These are phyloP conservation scores for Drepana falcataria DNA, from an alignment of 2,888 invertebrate genomes.

Conservation along the genomic window DNA sequence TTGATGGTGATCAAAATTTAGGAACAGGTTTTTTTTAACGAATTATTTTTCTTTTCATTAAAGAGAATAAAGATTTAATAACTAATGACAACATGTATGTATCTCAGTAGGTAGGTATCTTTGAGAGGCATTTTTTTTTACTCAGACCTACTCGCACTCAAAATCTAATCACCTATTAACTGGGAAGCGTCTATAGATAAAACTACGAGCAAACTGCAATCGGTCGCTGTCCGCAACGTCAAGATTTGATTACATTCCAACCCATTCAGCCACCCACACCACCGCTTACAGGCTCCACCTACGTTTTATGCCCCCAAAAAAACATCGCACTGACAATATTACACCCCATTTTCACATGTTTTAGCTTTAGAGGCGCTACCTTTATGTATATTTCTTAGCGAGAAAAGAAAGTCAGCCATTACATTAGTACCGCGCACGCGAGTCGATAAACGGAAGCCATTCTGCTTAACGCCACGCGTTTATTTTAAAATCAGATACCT, in stretches of 20 bases:
- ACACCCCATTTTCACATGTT: constrained; percentile 18
- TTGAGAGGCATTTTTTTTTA: too few relatives aligned
- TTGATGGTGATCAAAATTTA: too few relatives aligned
- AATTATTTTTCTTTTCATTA: too few relatives aligned
- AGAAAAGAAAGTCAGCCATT: constrained; percentile 74
- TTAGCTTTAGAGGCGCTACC: constrained; percentile 21
- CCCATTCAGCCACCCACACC: constrained; percentile 47
- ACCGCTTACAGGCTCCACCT: constrained; percentile 34
- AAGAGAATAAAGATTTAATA: too few relatives aligned
- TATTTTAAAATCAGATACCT: constrained; percentile 20
- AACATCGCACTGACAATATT: constrained; percentile 25
- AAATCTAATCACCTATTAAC: too few relatives aligned
- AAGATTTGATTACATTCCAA: constrained; percentile 46
- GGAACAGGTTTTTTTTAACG: too few relatives aligned
- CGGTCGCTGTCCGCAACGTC: constrained; percentile 25
- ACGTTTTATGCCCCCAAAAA: background rate
- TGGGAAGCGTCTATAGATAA: too few relatives aligned
- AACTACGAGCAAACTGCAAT: constrained; percentile 17
- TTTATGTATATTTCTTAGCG: constrained; percentile 35
- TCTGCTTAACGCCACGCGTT: constrained; percentile 63
- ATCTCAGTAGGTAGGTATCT: too few relatives aligned
- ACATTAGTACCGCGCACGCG: constrained; percentile 58
- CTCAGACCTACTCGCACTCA: too few relatives aligned
- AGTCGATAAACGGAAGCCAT: constrained; percentile 77
- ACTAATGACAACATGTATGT: too few relatives aligned